These are phyloP conservation scores for Lepus townsendii DNA, from an alignment of 2,797 vertebrate species.

Conservation along the genomic window DNA sequence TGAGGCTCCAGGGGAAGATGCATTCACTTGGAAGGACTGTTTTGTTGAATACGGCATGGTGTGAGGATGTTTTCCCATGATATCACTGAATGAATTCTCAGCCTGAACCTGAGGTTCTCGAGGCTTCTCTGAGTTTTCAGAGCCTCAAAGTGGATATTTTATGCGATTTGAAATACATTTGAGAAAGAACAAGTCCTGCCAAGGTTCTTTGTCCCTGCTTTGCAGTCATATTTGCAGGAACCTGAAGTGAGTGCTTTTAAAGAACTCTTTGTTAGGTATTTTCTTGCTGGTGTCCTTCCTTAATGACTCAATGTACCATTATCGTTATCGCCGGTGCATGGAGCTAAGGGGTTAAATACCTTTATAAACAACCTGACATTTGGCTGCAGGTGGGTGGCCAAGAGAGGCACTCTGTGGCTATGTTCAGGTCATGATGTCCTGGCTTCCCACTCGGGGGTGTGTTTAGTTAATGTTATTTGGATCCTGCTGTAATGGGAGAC, in stretches of 20 bases:
- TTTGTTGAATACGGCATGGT: neutral
- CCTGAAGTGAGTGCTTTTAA: conserved; percentile 35
- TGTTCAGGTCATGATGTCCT: neutral
- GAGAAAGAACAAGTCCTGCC: conserved; percentile 34
- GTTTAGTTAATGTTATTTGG: conserved; percentile 45
- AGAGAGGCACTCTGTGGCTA: neutral
- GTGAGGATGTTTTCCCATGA: neutral
- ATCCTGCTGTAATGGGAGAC: neutral
- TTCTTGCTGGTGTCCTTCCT: conserved; percentile 37
- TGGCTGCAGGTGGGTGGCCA: neutral
- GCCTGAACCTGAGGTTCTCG: neutral
- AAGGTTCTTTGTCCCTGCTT: conserved; percentile 10
- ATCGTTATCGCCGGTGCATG: neutral
- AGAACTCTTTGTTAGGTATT: conserved; percentile 10
- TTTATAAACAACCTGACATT: conserved; percentile 49
- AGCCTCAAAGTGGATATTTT: conserved; percentile 11
- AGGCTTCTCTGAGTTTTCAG: conserved; percentile 21
- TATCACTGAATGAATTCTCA: neutral
- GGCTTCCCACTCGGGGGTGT: neutral
- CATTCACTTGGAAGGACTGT: neutral
- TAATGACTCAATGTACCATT: conserved; percentile 52
- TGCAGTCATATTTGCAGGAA: conserved; percentile 3
- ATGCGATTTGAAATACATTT: conserved; percentile 41
- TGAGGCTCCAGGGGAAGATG: conserved; percentile 10
- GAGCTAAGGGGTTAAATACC: conserved; percentile 28